Conservation (phyloP, 2,888 invertebrate genomes). For the Pelosia muscerda region DNA sequence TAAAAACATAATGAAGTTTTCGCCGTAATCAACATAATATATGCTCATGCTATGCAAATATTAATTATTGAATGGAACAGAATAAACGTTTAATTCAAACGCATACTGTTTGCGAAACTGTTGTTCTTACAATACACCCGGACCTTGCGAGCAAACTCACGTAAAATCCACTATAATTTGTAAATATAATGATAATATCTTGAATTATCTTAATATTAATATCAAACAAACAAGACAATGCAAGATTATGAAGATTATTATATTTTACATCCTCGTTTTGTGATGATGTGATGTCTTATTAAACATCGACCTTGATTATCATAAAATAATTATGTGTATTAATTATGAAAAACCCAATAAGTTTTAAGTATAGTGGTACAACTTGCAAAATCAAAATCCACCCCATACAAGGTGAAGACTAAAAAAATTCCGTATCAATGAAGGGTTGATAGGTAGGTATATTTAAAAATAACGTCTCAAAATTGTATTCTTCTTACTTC, state of each 20-base stretch:
- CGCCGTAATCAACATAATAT: not conserved
- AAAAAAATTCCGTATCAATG: too few species aligned
- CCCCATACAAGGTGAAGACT: too few species aligned
- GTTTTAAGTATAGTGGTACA: not conserved
- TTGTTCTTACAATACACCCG: constrained; percentile 1
- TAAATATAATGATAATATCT: constrained; percentile 8
- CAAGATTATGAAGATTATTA: constrained; percentile 2
- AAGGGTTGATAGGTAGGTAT: too few species aligned
- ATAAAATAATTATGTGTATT: not conserved
- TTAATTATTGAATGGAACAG: not conserved
- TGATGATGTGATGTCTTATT: constrained; percentile 5
- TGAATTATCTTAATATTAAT: constrained; percentile 8
- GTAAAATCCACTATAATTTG: constrained; percentile 15
- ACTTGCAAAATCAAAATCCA: not conserved
- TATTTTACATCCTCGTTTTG: constrained; percentile 12
- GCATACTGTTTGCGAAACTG: constrained; percentile 2
- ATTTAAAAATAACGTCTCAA: too few species aligned
- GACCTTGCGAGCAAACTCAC: constrained; percentile 10
- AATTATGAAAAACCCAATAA: not conserved
- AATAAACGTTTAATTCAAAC: not conserved
- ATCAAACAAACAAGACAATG: constrained; percentile 4
- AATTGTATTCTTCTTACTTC: too few species aligned
- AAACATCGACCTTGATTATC: constrained; percentile 5
- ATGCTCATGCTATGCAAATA: not conserved
- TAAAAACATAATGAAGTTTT: not conserved